Conservation (phyloP, 2,113 vertebrate genomes). For the Eolophus roseicapilla region DNA sequence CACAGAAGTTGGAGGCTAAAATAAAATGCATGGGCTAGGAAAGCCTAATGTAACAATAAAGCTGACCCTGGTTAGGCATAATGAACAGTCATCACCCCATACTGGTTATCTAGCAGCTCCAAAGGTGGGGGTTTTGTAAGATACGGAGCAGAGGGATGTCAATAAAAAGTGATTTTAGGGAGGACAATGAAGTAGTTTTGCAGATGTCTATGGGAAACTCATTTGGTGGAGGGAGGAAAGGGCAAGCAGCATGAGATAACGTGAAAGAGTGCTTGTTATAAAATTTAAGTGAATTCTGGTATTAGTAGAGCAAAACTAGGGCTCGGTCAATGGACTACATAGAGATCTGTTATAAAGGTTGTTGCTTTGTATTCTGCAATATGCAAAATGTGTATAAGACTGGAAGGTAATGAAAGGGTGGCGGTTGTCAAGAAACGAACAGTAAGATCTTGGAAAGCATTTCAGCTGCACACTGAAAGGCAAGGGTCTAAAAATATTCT, state of each 20-base stretch:
- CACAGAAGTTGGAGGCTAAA: neutral
- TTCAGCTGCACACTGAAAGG: neutral
- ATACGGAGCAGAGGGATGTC: neutral
- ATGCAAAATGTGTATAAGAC: neutral
- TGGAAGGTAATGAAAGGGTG: neutral
- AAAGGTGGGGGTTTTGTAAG: neutral
- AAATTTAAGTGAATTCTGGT: neutral
- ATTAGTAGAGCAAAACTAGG: neutral
- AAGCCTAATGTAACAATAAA: neutral
- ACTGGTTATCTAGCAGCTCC: neutral
- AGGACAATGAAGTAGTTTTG: slow-evolving; percentile 5
- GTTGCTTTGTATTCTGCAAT: neutral
- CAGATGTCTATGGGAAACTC: slow-evolving; percentile 36
- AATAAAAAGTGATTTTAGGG: slow-evolving; percentile 2
- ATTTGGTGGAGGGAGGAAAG: neutral
- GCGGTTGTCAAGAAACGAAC: neutral
- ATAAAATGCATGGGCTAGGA: neutral
- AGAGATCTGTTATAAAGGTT: neutral
- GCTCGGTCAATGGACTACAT: neutral
- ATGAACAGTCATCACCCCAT: neutral
- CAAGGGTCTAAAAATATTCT: neutral
- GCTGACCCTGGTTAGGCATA: neutral
- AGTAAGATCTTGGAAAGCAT: neutral
- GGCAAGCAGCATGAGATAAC: neutral
- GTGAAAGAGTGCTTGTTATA: neutral